A percentile compares a stretch with the other conserved stretches of the same genome.
These are phyloP conservation scores for Aspiorhynchus laticeps DNA, from an alignment of 2,113 vertebrate genomes.

Conservation along the genomic window DNA sequence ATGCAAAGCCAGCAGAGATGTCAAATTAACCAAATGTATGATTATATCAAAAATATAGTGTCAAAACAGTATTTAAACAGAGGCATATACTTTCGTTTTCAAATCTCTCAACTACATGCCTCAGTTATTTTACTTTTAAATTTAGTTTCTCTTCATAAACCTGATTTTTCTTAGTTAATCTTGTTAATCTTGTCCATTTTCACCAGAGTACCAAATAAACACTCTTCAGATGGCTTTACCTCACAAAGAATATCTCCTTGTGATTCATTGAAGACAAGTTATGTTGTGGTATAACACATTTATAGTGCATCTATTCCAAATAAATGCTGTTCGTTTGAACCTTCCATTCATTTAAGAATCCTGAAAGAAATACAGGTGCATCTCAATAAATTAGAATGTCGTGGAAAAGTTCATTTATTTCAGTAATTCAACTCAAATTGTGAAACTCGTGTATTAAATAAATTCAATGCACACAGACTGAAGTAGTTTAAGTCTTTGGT, in stretches of 20 bases:
- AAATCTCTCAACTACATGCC: neutral
- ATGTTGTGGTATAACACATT: neutral
- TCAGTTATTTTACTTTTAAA: neutral
- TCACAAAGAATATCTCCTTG: neutral
- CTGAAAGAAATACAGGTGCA: neutral
- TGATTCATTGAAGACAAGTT: neutral
- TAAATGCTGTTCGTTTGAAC: neutral
- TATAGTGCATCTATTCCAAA: neutral
- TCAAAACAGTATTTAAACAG: slow-evolving; percentile 5
- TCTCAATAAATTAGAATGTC: too few species aligned
- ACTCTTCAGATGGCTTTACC: neutral
- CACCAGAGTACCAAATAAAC: slow-evolving; percentile 30
- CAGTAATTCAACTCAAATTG: too few species aligned
- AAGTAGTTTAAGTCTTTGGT: too few species aligned
- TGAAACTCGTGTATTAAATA: too few species aligned
- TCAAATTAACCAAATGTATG: slow-evolving; percentile 36
- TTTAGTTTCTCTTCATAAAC: neutral
- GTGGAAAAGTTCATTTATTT: too few species aligned
- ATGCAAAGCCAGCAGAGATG: slow-evolving; percentile 21
- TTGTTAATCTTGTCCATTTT: neutral
- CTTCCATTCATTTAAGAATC: neutral
- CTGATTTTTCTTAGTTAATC: slow-evolving; percentile 1
- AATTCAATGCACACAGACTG: too few species aligned
- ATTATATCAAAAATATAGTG: neutral
- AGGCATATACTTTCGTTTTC: neutral